These are phyloP conservation scores for Onchidella celtica DNA, from an alignment of 2,888 invertebrate genomes.

Conservation along the genomic window DNA sequence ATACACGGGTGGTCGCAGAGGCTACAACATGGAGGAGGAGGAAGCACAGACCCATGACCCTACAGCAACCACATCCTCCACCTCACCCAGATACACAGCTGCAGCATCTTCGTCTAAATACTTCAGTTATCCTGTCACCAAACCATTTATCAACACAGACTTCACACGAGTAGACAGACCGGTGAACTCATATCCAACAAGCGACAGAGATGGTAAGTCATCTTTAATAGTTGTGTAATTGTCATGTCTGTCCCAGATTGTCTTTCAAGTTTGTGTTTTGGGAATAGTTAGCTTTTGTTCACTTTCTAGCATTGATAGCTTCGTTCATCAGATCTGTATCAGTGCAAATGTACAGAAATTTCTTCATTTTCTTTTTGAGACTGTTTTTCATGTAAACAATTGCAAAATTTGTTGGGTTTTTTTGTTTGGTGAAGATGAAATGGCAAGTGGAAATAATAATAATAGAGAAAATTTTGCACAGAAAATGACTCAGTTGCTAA, in stretches of 20 bases:
- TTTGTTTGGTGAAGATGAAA: no score
- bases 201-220: constrained; percentile 73
- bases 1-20: neutral
- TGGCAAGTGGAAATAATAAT: no score
- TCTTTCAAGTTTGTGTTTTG: no score
- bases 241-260: no score
- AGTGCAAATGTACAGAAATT: no score
- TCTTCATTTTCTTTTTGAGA: no score
- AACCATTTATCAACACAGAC: constrained; percentile 74
- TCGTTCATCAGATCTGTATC: no score
- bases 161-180: constrained; percentile 66
- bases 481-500: no score
- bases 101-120: constrained; percentile 14
- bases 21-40: neutral
- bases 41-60: neutral
- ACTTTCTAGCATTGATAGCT: neutral
- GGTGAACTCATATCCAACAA: constrained; percentile 71
- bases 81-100: neutral
- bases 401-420: no score
- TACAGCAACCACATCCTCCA: neutral
- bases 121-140: constrained; percentile 65
- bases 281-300: neutral
- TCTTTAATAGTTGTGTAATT: no score
- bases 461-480: no score
- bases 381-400: no score